phyloP scores from a whole-genome alignment of 2,113 vertebrate genomes.

The Felis chaus region DNA sequence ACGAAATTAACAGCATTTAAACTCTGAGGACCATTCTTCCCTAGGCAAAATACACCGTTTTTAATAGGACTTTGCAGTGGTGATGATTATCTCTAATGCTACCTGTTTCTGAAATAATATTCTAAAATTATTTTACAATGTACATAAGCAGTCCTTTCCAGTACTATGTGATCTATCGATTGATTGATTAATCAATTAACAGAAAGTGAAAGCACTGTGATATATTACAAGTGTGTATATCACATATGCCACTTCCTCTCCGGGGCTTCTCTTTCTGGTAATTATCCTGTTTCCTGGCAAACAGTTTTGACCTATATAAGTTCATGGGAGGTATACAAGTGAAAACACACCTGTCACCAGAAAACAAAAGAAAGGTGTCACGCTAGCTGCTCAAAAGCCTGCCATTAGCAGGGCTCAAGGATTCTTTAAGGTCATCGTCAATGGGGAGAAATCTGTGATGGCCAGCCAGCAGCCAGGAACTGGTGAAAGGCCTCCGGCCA shows the following conservation, averaged over 20 bases:
- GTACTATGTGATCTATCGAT: too few relatives aligned
- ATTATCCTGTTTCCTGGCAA: neutral
- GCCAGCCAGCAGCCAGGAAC: neutral
- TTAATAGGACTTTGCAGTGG: neutral
- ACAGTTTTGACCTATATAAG: neutral
- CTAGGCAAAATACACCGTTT: neutral
- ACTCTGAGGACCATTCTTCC: neutral
- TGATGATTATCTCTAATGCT: neutral
- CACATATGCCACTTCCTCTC: neutral
- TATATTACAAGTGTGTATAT: rapidly evolving
- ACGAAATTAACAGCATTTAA: neutral
- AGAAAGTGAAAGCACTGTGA: neutral
- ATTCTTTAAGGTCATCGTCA: neutral
- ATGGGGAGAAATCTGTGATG: neutral
- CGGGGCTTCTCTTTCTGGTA: neutral
- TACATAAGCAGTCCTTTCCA: too few relatives aligned
- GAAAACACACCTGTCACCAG: neutral
- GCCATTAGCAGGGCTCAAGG: neutral
- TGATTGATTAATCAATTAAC: too few relatives aligned
- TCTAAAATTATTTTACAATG: neutral
- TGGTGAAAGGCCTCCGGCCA: neutral
- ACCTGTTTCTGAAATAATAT: neutral
- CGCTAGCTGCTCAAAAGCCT: neutral
- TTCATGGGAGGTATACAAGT: neutral
- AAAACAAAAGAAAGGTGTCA: neutral